Evolutionary conservation across 2,113 vertebrate genomes (phyloP).

Genomic region (Scomber japonicus): DNA sequence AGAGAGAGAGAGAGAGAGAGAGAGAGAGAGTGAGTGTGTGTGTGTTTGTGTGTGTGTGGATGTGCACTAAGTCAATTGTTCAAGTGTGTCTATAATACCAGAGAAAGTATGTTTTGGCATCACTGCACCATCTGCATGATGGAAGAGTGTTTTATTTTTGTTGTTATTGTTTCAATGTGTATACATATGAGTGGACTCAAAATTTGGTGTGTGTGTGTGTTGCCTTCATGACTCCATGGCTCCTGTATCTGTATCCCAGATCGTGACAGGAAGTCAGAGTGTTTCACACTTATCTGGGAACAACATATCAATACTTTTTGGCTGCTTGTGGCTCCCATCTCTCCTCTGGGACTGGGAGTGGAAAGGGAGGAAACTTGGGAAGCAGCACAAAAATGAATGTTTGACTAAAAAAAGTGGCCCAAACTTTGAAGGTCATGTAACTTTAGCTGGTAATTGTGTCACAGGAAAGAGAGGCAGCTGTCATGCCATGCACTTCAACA

Average conservation of each 20-base stretch:
- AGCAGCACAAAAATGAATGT: conserved; percentile 8
- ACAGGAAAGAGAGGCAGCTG: conserved; percentile 10
- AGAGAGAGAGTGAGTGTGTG: background rate
- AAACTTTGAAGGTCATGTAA: conserved; percentile 1
- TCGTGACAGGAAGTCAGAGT: conserved; percentile 65
- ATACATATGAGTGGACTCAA: background rate
- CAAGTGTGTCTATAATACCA: background rate
- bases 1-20: background rate
- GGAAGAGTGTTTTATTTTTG: conserved; percentile 1
- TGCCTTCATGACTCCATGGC: conserved; percentile 37
- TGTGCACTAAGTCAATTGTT: no score
- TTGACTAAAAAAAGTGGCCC: background rate
- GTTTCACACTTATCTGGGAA: conserved; percentile 53
- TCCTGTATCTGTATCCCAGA: conserved; percentile 48
- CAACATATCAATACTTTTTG: conserved; percentile 52
- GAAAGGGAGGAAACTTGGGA: conserved; percentile 39
- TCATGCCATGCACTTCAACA: background rate
- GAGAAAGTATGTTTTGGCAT: conserved; percentile 7
- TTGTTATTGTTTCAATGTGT: conserved; percentile 5
- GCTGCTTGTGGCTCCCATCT: conserved; percentile 39
- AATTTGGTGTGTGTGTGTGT: background rate
- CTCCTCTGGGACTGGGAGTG: conserved; percentile 50
- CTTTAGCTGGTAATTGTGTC: background rate
- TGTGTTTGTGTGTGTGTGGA: background rate
- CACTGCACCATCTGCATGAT: background rate